phyloP scores from a whole-genome alignment of 2,797 vertebrate species.

The Esox lucius region DNA sequence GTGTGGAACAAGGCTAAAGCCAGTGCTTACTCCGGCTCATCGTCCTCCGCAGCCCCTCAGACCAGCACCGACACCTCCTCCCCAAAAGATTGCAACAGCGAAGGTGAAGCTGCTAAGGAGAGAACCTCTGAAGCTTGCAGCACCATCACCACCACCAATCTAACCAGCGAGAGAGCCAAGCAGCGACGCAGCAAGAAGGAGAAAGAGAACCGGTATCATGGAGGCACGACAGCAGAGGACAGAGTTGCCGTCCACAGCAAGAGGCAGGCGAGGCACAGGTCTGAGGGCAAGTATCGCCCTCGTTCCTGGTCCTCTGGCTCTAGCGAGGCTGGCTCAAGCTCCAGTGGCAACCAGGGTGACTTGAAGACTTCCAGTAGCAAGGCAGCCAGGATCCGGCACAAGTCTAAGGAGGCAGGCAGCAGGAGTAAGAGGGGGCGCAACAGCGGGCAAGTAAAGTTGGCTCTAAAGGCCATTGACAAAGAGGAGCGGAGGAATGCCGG shows the following conservation, averaged over 20 bases:
- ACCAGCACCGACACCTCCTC: constrained; percentile 97
- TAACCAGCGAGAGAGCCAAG: constrained; percentile 74
- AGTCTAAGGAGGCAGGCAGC: constrained; percentile 83
- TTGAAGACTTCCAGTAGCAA: constrained; percentile 78
- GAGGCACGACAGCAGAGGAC: constrained; percentile 73
- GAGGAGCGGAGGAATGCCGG: constrained; percentile 76
- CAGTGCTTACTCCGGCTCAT: constrained; percentile 91
- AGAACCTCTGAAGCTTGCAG: constrained; percentile 69
- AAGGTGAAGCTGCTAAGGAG: constrained; percentile 85
- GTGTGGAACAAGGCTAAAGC: constrained; percentile 98
- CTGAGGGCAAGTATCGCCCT: constrained; percentile 87
- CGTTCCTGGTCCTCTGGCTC: constrained; percentile 98
- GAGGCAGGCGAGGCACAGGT: constrained; percentile 85
- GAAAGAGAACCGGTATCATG: constrained; percentile 85
- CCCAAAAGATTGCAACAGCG: constrained; percentile 96
- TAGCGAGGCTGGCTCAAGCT: constrained; percentile 96
- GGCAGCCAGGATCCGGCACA: constrained; percentile 86
- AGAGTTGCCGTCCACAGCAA: constrained; percentile 76
- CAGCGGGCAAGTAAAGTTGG: constrained; percentile 81
- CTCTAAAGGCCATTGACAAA: constrained; percentile 82
- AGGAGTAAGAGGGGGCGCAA: constrained; percentile 85
- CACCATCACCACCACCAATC: constrained; percentile 38
- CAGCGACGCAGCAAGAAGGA: constrained; percentile 84
- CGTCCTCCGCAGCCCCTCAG: constrained; percentile 94
- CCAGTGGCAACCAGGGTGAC: constrained; percentile 90